Evolutionary conservation across 1,140 invertebrate genomes (phyloP).

Genomic region (Zaprionus taronus): DNA sequence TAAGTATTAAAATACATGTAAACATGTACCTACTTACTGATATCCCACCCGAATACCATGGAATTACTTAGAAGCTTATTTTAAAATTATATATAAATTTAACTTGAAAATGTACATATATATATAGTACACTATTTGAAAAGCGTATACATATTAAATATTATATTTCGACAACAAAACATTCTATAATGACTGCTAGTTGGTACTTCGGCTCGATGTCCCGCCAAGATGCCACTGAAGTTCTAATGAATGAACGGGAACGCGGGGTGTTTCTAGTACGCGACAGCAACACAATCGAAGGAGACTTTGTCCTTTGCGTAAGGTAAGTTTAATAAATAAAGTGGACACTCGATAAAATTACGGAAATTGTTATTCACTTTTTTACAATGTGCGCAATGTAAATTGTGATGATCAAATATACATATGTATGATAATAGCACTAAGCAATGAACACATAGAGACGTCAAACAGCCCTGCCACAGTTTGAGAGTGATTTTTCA

Average conservation of each 20-base stretch:
- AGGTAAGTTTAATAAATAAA: conserved; percentile 86
- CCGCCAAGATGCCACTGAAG: conserved; percentile 95
- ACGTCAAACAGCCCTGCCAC: no score
- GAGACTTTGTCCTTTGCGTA: conserved; percentile 97
- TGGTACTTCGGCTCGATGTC: conserved; percentile 98
- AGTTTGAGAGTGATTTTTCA: no score
- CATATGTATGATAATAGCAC: no score
- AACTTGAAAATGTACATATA: neutral
- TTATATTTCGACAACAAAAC: neutral
- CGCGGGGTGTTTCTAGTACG: conserved; percentile 97
- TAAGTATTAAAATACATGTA: no score
- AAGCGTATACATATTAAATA: neutral
- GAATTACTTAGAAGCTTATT: neutral
- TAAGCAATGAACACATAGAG: no score
- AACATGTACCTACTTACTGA: neutral
- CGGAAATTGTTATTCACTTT: neutral
- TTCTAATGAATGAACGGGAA: conserved; percentile 96
- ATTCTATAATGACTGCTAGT: conserved; percentile 85
- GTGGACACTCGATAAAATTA: neutral
- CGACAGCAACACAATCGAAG: conserved; percentile 95
- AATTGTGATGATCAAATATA: neutral
- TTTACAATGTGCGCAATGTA: no score
- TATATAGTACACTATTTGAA: neutral
- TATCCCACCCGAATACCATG: neutral
- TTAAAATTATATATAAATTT: neutral